Evolutionary conservation across 2,797 vertebrate species (phyloP).

Genomic region (Okamejei kenojei): DNA sequence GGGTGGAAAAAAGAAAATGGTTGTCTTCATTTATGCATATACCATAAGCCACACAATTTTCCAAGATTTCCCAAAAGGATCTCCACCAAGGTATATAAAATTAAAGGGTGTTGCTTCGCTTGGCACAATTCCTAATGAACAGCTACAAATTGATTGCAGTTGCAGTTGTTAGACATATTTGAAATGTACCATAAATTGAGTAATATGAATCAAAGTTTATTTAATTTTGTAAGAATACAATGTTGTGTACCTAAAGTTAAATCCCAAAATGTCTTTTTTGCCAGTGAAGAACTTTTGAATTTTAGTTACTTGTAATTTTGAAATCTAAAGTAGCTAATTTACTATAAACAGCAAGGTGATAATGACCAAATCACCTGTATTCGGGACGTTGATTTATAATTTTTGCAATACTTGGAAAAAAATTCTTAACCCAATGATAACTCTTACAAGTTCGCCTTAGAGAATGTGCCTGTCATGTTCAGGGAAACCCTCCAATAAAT

Average conservation of each 20-base stretch:
- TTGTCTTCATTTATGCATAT: not conserved
- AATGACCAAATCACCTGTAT: too few species aligned
- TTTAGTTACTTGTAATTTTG: too few species aligned
- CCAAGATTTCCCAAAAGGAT: not conserved
- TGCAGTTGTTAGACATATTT: not conserved
- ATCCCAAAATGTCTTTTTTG: not conserved
- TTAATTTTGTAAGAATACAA: not conserved
- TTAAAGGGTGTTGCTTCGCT: not conserved
- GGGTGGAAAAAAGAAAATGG: not conserved
- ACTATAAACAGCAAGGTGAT: too few species aligned
- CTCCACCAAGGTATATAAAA: not conserved
- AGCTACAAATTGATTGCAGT: not conserved
- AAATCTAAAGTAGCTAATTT: too few species aligned
- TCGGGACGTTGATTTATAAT: too few species aligned
- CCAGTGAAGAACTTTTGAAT: too few species aligned
- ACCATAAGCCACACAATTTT: not conserved
- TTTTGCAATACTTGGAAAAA: too few species aligned
- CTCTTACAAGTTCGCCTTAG: too few species aligned
- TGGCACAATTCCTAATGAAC: not conserved
- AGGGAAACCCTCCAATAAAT: too few species aligned
- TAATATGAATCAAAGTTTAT: not conserved
- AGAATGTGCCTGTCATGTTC: too few species aligned
- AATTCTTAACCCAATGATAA: too few species aligned
- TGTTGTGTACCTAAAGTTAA: not conserved
- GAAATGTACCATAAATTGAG: not conserved